Evolutionary conservation across 1,140 invertebrate genomes (phyloP), one percentile per base, ranked within the genome.

Genomic region (Ceratina australensis): DNA sequence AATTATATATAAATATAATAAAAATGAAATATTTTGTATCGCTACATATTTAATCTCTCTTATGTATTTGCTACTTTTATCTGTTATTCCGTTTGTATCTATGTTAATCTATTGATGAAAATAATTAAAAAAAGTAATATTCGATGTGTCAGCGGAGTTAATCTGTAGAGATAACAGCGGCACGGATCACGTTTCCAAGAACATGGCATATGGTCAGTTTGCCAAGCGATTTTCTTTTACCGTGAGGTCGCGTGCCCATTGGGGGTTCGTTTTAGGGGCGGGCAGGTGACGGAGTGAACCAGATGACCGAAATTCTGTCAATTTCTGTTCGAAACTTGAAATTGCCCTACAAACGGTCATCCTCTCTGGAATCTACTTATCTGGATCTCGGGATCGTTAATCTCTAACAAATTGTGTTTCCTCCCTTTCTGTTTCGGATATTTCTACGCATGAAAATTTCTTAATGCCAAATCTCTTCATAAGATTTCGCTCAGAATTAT

Each of bases 241-340:
- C 42, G 26, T 57, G 61, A 69, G 66, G 61, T 76, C 86, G 82
- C 81, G 86, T 83, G 85, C 79, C 49, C 81, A 72, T 86, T 81
- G 75, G 86, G 84, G 84, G 87, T 88, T 84, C 42, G 66, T 65
- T 83, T 79, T 72, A 78, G 72, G 74, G 83, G 72, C 78, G 78
- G 85, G 86, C 89, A 90, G 88, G 86, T 89, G 88, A 89, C 86
- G 80, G 84, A 83, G 81, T 88, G 79, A 84, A 83, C 86, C 87
- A 85, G 85, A 89, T 89, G 88, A 89, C 86, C 88, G 66, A 85
- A 80, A 71, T 74, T 81, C 71, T 26, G 82, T 80, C 61, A 85
- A 81, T 74, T 78, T 84, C 65, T 59, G 54, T 26, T 59, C 33
- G 2, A 42, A 33, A 52, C 22, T 47, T 79, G 63, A 67, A 83